phyloP scores from a whole-genome alignment of 2,113 vertebrate species.

The Lamprotornis superbus region DNA sequence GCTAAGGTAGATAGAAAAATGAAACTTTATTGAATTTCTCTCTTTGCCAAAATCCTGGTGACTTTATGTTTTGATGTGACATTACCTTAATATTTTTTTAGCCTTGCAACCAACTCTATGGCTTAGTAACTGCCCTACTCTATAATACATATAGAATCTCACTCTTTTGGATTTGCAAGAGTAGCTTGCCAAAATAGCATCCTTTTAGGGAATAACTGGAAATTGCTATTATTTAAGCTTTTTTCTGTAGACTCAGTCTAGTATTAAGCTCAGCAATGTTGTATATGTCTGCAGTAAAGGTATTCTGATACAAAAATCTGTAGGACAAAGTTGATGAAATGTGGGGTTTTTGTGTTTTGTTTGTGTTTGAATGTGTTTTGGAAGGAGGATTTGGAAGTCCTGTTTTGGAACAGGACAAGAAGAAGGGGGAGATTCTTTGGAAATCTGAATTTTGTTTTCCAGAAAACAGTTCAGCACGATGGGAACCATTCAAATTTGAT shows the following conservation, averaged over 20 bases:
- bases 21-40: not conserved
- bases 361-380: not conserved
- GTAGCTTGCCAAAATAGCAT: not conserved
- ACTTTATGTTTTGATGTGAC: not conserved
- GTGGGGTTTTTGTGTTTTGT: no score
- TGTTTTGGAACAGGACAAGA: not conserved
- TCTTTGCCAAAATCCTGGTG: not conserved
- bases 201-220: not conserved
- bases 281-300: not conserved
- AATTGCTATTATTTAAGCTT: not conserved
- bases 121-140: not conserved
- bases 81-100: not conserved
- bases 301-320: not conserved
- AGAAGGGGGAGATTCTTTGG: not conserved
- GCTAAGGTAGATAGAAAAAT: not conserved
- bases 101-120: not conserved
- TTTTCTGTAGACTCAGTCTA: not conserved
- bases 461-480: not conserved
- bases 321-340: not conserved
- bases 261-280: not conserved
- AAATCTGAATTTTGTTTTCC: not conserved
- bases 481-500: not conserved
- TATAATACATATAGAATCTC: not conserved
- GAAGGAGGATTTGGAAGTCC: not conserved
- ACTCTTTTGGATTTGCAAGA: not conserved